Base-by-base conservation (phyloP, 2,797 vertebrate species). In the Chaenodraco wilsoni region DNA sequence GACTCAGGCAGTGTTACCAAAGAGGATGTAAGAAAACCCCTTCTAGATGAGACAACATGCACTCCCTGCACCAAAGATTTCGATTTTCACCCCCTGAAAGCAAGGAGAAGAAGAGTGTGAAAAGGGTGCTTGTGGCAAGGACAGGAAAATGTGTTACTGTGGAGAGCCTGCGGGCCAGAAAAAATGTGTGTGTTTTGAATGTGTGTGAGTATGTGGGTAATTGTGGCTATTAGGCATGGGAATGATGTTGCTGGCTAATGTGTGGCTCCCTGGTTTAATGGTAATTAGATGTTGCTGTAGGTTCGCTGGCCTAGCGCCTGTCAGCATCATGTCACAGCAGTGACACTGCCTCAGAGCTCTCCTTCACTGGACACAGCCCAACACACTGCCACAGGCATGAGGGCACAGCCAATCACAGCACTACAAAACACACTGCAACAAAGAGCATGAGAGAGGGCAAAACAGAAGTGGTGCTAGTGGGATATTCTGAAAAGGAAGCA, bases 201-300 rank as follows among this genome's bases (percentile, higher is more conserved):
- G 81, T 79, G 75, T 73, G 58, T 71, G 74, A 72, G 60, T 27
- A 65, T 81, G 67, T 85, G 76, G 50, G 73, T 87, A 76, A 84
- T 87, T 91, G 83, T 72, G 72, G 77, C 77, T 92, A 92, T 92
- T 83, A 86, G 79, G 85, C 87, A 88, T 78, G 31, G 69, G 72
- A 90, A 90, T 81, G 69, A 85, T 84, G 73, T 61, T 67, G 70
- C 68, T 84, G 85, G 88, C 81, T 70, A 54, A 65, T 81, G 72
- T 56, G 55, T 46, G 69, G 68, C 69, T 81, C 79, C 69, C 68
- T 65, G 65, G 64, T 86, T 87, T 91, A 90, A 88, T 90, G 84
- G 74, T 89, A 91, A 92, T 93, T 91, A 74, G 79, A 91, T 90
- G 90, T 92, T 80, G 74, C 85, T 86, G 88, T 88, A 81, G 85